These are phyloP conservation scores for Columbina picui DNA, from an alignment of 2,113 vertebrate species.

Conservation along the genomic window DNA sequence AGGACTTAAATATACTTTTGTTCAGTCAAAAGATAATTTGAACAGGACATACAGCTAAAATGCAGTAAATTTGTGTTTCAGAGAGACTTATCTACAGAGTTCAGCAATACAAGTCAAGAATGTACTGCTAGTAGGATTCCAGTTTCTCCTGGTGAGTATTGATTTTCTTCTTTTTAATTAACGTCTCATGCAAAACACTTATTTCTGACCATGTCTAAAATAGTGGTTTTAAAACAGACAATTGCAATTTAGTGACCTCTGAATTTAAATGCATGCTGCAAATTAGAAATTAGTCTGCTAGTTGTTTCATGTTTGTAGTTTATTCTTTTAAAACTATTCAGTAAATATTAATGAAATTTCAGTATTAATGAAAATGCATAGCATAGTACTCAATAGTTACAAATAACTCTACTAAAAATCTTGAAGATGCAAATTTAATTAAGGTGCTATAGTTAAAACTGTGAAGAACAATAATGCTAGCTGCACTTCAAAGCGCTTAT, in stretches of 20 bases:
- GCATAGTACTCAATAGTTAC: background rate
- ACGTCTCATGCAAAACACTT: background rate
- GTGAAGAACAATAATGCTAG: background rate
- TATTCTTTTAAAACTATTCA: background rate
- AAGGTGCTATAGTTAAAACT: background rate
- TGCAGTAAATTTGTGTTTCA: constrained; percentile 54
- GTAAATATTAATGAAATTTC: background rate
- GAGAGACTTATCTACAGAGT: constrained; percentile 50
- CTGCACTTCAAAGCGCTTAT: background rate
- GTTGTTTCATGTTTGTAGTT: background rate
- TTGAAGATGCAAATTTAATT: background rate
- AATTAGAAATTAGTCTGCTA: background rate
- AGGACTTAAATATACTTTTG: background rate
- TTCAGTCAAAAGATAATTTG: background rate
- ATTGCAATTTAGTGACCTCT: background rate
- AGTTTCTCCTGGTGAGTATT: constrained; percentile 69
- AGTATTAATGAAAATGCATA: background rate
- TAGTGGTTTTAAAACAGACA: background rate
- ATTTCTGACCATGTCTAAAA: background rate
- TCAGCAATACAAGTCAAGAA: constrained; percentile 39
- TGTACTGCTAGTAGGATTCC: background rate
- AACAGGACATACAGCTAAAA: background rate
- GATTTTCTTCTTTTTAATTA: background rate
- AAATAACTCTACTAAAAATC: background rate
- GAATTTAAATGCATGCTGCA: background rate